Evolutionary conservation across 2,113 vertebrate genomes (phyloP), one percentile per base, ranked within the genome.

Genomic region (Fulmarus glacialis): DNA sequence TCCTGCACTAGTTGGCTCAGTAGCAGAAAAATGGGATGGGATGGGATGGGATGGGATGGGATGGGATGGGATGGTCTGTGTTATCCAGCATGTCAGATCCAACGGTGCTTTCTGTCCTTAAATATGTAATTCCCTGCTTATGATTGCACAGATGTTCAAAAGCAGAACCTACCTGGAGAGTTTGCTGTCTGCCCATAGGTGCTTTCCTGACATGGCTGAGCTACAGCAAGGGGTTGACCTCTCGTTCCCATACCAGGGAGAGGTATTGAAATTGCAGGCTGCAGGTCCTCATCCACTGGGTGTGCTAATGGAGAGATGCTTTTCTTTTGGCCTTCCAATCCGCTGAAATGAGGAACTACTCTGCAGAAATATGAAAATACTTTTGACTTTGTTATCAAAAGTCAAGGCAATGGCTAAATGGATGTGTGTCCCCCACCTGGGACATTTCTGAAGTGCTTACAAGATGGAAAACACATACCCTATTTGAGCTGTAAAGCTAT

Each of bases 281-380:
- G 71, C 29, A 36, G 42, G 26, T 85, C n/a, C 29, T 82, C n/a
- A 71, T 8, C 6, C n/a, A 14, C 29, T 2, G 3, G 42, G 11
- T 47, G 58, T 68, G 24, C 45, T 83, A 42, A 32, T 0, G 8
- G 29, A 74, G 32, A 86, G 52, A 4, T 20, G 15, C 27, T 84
- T 87, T 78, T 71, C 15, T 90, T 82, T 79, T 43, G n/a, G 4
- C 20, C 92, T 99, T 99, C 98, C 97, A 98, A 14, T 34, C 79
- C 84, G 98, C 98, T 98, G 96, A 85, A 97, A 97, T 19, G 32
- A 93, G 38, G 90, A 88, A 36, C 14, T 79, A 24, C 8, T 9
- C 43, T 11, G 8, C 23, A 90, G 5, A 72, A 55, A 18, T 48
- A 71, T 20, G 73, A 87, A 67, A 82, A 74, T 17, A 15, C 22